A percentile compares a stretch with the other conserved stretches of the same genome.
phyloP scores from a whole-genome alignment of 2,888 invertebrate species.

The Oscheius sp. region DNA sequence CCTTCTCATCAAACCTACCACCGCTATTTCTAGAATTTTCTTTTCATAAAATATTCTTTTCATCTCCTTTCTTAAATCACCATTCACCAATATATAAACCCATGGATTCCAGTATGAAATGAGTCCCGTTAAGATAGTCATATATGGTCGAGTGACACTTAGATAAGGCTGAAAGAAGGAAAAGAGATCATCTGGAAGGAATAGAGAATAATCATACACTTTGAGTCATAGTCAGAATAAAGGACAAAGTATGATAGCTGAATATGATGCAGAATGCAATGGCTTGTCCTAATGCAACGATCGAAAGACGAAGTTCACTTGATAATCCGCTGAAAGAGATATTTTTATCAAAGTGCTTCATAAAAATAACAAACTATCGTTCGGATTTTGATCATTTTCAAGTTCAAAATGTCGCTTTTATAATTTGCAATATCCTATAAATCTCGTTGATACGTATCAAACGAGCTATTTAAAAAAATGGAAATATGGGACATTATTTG shows the following conservation, averaged over 20 bases:
- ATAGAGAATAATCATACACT: neutral
- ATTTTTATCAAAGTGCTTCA: neutral
- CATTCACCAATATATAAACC: neutral
- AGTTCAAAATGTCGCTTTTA: neutral
- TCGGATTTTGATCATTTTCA: no score
- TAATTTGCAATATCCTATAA: no score
- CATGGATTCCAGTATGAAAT: constrained; percentile 9
- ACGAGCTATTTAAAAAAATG: no score
- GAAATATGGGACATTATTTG: no score
- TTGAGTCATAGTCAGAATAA: neutral
- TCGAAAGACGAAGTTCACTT: neutral
- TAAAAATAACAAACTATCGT: no score
- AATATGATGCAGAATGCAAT: neutral
- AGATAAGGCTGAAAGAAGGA: neutral
- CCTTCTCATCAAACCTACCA: no score
- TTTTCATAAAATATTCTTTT: neutral
- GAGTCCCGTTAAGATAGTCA: neutral
- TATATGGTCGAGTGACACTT: neutral
- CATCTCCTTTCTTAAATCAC: neutral
- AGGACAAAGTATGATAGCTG: neutral
- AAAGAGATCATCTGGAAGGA: neutral
- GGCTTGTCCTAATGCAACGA: neutral
- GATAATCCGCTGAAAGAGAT: neutral
- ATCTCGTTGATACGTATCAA: no score
- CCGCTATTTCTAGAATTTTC: neutral